Percentiles rank a stretch among this genome's conserved stretches.
Conservation (phyloP, 1,140 invertebrate species). For the Dendrolimus kikuchii region DNA sequence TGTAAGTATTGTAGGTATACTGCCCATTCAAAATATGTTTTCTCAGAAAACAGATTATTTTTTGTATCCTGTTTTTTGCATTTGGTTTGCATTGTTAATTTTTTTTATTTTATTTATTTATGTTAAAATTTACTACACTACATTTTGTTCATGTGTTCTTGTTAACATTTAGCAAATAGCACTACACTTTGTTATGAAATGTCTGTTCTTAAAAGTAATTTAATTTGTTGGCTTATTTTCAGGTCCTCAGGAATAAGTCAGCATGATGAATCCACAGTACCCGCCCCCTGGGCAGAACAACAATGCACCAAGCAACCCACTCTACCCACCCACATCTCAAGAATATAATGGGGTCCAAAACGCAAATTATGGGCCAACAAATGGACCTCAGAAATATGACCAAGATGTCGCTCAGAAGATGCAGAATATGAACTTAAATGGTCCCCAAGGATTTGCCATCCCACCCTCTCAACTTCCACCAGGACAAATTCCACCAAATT, state of each 20-base stretch:
- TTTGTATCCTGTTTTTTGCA: too few relatives aligned
- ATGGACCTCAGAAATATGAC: slow-evolving; percentile 38
- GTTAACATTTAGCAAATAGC: too few relatives aligned
- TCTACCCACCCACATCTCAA: slow-evolving; percentile 45
- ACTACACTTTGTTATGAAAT: not conserved
- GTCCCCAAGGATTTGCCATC: slow-evolving; percentile 38
- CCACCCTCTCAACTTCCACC: slow-evolving; percentile 50
- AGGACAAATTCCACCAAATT: slow-evolving; percentile 41
- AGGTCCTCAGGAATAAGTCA: slow-evolving; percentile 39
- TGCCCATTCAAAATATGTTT: too few relatives aligned
- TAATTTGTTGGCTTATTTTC: slow-evolving; percentile 12
- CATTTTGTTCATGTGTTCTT: too few relatives aligned
- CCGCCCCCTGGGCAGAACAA: slow-evolving; percentile 64
- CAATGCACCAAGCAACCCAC: slow-evolving; percentile 51
- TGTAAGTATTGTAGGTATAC: too few relatives aligned
- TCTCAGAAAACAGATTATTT: too few relatives aligned
- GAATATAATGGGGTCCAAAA: slow-evolving; percentile 60
- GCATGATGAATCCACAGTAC: slow-evolving; percentile 66
- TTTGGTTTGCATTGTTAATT: too few relatives aligned
- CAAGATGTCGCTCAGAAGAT: slow-evolving; percentile 56
- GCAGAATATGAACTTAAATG: slow-evolving; percentile 59
- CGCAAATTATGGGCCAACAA: slow-evolving; percentile 44
- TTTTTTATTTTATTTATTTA: too few relatives aligned
- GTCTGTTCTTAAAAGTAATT: not conserved
- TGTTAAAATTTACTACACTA: too few relatives aligned